Conservation (phyloP, 1,140 invertebrate species). For the Akabosia matsudoensis region DNA sequence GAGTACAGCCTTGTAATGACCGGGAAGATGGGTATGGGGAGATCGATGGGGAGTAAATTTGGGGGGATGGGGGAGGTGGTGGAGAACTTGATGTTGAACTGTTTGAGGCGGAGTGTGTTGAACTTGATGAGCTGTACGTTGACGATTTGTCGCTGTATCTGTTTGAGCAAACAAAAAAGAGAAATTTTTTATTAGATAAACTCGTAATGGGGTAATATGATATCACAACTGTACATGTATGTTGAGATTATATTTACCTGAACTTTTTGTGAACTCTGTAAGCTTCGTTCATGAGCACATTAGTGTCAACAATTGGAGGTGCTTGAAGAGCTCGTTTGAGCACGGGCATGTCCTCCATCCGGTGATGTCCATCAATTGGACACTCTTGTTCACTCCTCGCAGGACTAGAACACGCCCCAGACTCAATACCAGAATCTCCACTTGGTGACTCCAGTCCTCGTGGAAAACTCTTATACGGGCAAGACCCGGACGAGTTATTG, state of each 20-base stretch:
- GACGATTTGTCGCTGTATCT: slow-evolving; percentile 18
- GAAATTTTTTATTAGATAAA: too few species aligned
- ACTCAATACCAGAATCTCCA: slow-evolving; percentile 82
- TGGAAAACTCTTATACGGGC: slow-evolving; percentile 22
- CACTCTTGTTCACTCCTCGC: slow-evolving; percentile 43
- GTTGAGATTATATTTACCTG: slow-evolving; percentile 52
- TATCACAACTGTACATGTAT: not conserved
- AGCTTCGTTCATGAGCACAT: slow-evolving; percentile 86
- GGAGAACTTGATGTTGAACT: slow-evolving; percentile 50
- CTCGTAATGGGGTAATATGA: not conserved
- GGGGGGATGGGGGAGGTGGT: slow-evolving; percentile 47
- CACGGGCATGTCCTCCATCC: slow-evolving; percentile 86
- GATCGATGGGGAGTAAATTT: not conserved
- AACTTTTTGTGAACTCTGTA: slow-evolving; percentile 95
- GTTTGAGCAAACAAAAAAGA: too few species aligned
- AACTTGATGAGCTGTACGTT: slow-evolving; percentile 57
- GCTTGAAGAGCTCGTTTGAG: slow-evolving; percentile 85
- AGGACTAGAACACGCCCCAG: slow-evolving; percentile 84
- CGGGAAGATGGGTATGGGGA: not conserved
- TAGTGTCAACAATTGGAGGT: slow-evolving; percentile 81
- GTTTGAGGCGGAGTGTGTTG: slow-evolving; percentile 73
- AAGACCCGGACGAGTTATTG: not conserved
- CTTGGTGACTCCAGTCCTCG: slow-evolving; percentile 60
- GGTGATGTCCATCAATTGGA: slow-evolving; percentile 46
- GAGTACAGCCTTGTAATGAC: not conserved